Evolutionary conservation across 2,113 vertebrate species (phyloP).

Genomic region (Calidris pygmaea): DNA sequence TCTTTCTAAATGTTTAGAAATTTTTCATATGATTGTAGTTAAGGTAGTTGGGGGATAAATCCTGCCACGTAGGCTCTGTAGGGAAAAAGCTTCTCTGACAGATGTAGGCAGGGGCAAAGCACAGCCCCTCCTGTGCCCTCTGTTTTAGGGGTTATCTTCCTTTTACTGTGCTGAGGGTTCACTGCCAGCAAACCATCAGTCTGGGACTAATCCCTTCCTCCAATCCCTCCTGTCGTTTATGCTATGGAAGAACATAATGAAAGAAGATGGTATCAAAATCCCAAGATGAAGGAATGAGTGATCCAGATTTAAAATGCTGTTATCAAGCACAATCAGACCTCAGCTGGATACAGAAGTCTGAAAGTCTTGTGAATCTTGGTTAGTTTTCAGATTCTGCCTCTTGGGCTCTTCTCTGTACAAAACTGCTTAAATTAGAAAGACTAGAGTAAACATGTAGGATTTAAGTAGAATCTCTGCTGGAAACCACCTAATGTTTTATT

Average conservation of each 20-base stretch:
- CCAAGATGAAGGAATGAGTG: not conserved
- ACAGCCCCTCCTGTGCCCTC: not conserved
- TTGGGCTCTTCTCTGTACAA: not conserved
- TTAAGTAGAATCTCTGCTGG: not conserved
- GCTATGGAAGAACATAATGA: not conserved
- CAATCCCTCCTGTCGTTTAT: not conserved
- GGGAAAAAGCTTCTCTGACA: not conserved
- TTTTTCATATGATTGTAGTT: not conserved
- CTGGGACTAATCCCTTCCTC: not conserved
- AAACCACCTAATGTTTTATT: conserved; percentile 30
- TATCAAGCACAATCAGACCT: not conserved
- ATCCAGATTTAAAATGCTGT: not conserved
- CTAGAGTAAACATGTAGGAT: not conserved
- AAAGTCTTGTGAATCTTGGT: not conserved
- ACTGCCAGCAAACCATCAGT: not conserved
- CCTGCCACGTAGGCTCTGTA: not conserved
- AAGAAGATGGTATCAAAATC: not conserved
- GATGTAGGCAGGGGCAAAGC: not conserved
- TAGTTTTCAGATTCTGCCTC: not conserved
- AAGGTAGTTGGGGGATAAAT: not conserved
- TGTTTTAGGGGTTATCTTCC: not conserved
- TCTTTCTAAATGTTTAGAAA: not conserved
- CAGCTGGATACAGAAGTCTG: not conserved
- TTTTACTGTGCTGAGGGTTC: not conserved
- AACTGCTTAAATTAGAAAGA: conserved; percentile 2